Evolutionary conservation across 2,797 vertebrate species (phyloP).

Genomic region (Pseudochirops cupreus): DNA sequence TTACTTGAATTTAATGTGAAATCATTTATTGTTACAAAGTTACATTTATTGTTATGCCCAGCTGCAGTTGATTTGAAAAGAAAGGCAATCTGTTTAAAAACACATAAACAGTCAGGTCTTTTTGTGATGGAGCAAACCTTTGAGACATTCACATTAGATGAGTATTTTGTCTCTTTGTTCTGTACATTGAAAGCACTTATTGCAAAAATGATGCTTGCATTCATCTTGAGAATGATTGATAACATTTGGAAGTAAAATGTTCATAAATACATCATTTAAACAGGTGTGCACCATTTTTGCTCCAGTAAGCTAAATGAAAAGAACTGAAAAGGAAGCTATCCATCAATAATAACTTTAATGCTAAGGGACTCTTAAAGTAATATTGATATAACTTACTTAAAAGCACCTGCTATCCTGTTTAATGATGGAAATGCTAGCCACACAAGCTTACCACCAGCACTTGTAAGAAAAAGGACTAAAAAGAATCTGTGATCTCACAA

Average conservation of each 20-base stretch:
- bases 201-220: conserved; percentile 61
- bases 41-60: conserved; percentile 22
- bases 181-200: conserved; percentile 58
- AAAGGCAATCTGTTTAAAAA: conserved; percentile 57
- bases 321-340: conserved; percentile 67
- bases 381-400: conserved; percentile 68
- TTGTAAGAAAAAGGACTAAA: not conserved
- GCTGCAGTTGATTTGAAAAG: conserved; percentile 51
- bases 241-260: conserved; percentile 62
- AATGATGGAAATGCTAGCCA: not conserved
- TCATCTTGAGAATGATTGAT: conserved; percentile 66
- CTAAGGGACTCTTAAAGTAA: conserved; percentile 69
- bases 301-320: conserved; percentile 67
- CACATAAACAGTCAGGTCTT: conserved; percentile 56
- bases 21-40: conserved; percentile 59
- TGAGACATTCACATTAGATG: conserved; percentile 48
- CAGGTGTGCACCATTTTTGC: conserved; percentile 48
- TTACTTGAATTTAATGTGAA: conserved; percentile 62
- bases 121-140: conserved; percentile 52
- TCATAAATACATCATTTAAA: conserved; percentile 75
- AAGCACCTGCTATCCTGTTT: conserved; percentile 44
- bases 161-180: conserved; percentile 66
- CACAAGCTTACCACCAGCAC: not conserved
- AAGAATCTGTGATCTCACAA: not conserved
- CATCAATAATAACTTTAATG: conserved; percentile 57